Percentiles rank a stretch among this genome's conserved stretches.
These are phyloP conservation scores for Xiphophorus birchmanni DNA, from an alignment of 2,797 vertebrate genomes.

Conservation along the genomic window DNA sequence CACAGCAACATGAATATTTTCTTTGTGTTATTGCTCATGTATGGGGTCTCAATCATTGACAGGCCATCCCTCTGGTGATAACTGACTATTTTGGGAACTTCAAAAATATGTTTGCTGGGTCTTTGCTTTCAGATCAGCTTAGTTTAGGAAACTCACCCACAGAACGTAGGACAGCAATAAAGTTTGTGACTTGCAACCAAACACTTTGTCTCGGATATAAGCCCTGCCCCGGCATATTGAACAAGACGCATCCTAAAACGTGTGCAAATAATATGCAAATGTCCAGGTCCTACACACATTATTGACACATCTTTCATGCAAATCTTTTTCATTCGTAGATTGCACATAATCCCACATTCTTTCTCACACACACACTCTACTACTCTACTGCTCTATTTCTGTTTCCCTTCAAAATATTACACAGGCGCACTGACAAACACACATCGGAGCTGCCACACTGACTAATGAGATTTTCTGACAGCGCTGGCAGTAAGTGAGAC, in stretches of 20 bases:
- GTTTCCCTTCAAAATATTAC: constrained; percentile 35
- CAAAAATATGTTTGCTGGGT: not conserved
- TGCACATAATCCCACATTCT: not conserved
- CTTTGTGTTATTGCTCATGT: not conserved
- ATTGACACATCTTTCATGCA: not conserved
- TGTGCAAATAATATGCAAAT: not conserved
- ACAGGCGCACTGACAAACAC: constrained; percentile 18
- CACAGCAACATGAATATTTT: not conserved
- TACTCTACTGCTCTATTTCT: constrained; percentile 17
- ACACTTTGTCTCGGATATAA: not conserved
- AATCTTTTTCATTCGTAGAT: not conserved
- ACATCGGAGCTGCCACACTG: constrained; percentile 51
- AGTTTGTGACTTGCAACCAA: not conserved
- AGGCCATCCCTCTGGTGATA: not conserved
- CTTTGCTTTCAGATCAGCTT: not conserved
- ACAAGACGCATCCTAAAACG: not conserved
- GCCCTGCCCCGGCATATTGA: not conserved
- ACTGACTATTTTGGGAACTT: not conserved
- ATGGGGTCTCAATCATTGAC: not conserved
- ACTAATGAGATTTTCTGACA: constrained; percentile 74
- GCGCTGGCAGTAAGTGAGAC: constrained; percentile 65
- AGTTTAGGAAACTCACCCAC: not conserved
- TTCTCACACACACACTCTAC: constrained; percentile 9
- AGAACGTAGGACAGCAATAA: not conserved
- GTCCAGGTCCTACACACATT: not conserved